Percentiles rank a stretch among this genome's conserved stretches.
phyloP scores from a whole-genome alignment of 2,797 vertebrate species.

The Carcharodon carcharias region DNA sequence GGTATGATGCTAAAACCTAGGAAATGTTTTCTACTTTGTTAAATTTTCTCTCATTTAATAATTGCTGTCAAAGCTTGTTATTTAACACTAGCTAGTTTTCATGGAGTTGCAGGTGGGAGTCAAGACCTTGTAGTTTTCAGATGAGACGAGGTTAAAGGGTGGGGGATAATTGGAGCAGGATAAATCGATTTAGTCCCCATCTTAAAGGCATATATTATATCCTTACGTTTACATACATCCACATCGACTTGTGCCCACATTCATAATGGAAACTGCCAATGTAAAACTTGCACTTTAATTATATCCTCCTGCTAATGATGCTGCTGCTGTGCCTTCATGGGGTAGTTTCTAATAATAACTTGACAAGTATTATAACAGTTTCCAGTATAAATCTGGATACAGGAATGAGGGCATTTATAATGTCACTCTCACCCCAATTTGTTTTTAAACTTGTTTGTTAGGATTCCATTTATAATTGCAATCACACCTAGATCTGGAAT shows the following conservation, averaged over 20 bases:
- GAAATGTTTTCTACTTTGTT: neutral
- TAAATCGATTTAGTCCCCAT: neutral
- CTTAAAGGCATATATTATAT: neutral
- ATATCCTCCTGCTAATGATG: neutral
- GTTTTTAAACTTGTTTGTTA: neutral
- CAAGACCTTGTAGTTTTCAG: neutral
- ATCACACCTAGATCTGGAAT: neutral
- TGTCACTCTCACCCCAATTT: neutral
- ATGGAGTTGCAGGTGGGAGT: neutral
- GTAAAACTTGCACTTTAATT: neutral
- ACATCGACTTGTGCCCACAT: neutral
- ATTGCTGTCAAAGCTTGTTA: neutral
- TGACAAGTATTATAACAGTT: neutral
- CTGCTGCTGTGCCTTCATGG: neutral
- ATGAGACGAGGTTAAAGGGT: neutral
- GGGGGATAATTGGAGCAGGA: neutral
- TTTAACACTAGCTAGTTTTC: neutral
- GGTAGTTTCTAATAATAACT: neutral
- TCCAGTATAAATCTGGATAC: neutral
- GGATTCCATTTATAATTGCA: neutral
- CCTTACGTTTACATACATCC: neutral
- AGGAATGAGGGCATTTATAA: neutral
- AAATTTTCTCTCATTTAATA: neutral
- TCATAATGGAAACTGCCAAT: neutral
- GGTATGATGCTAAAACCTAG: conserved; percentile 57